Percentiles rank a stretch among this genome's conserved stretches.
phyloP scores from a whole-genome alignment of 2,888 invertebrate species.

The Bibio marci region DNA sequence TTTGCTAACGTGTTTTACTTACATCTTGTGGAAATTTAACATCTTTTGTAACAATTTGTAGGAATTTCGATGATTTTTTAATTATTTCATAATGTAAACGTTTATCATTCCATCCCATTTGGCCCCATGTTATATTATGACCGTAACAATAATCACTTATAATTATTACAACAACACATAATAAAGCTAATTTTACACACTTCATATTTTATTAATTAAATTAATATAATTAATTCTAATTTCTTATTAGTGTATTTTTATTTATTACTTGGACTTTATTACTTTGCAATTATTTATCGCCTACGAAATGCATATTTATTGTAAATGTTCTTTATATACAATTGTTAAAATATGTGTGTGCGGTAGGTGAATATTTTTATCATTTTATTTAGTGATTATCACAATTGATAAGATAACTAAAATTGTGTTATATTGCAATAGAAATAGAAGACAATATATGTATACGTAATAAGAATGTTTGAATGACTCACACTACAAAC shows the following conservation, averaged over 20 bases:
- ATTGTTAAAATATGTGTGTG: too few species aligned
- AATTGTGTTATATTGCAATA: too few species aligned
- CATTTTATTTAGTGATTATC: too few species aligned
- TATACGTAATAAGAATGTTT: too few species aligned
- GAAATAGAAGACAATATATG: too few species aligned
- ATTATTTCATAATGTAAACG: slow-evolving; percentile 14
- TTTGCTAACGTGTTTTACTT: too few species aligned
- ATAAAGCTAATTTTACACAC: background rate
- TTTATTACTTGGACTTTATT: background rate
- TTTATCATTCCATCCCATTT: slow-evolving; percentile 2
- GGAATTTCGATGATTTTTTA: slow-evolving; percentile 14
- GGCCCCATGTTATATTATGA: slow-evolving; percentile 16
- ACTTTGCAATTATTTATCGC: too few species aligned
- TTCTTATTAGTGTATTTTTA: background rate
- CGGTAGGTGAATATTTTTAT: too few species aligned
- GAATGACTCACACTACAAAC: too few species aligned
- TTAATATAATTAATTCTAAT: background rate
- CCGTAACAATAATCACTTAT: background rate
- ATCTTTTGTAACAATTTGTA: slow-evolving; percentile 14
- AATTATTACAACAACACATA: background rate
- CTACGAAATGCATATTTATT: too few species aligned
- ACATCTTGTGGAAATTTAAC: slow-evolving; percentile 13
- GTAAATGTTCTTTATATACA: too few species aligned
- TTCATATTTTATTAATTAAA: background rate
- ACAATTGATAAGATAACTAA: too few species aligned